Evolutionary conservation across 2,888 invertebrate genomes (phyloP).

Genomic region (Rotaria socialis): DNA sequence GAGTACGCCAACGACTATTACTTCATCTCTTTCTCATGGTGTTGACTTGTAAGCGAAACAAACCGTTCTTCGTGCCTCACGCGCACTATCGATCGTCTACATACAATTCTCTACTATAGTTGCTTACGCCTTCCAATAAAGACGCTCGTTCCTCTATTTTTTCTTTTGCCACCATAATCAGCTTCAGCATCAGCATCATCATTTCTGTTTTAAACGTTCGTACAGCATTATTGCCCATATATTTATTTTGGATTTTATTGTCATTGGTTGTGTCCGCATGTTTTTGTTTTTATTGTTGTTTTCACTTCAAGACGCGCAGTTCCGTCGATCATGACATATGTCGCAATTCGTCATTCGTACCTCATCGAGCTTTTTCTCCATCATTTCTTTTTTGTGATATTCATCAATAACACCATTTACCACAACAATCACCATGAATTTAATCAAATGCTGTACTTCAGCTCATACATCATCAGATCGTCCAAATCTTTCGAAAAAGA

Average conservation of each 20-base stretch:
- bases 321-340: slow-evolving; percentile 1
- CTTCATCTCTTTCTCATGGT: background rate
- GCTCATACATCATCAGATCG: background rate
- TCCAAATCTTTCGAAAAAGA: background rate
- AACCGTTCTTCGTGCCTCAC: background rate
- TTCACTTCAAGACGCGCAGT: background rate
- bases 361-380: background rate
- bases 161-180: background rate
- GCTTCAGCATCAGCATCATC: background rate
- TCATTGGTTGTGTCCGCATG: background rate
- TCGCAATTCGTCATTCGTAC: background rate
- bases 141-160: background rate
- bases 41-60: slow-evolving; percentile 16
- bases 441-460: background rate
- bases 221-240: background rate
- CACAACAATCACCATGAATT: background rate
- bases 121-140: background rate
- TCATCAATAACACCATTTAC: background rate
- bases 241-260: background rate
- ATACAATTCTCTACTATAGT: background rate
- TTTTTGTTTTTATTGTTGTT: background rate
- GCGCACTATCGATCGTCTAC: background rate
- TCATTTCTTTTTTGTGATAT: slow-evolving; percentile 12
- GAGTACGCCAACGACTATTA: background rate
- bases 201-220: background rate